Percentiles rank a stretch among this genome's conserved stretches.
These are phyloP conservation scores for Ferdinandea cuprea DNA, from an alignment of 2,888 invertebrate genomes.

Conservation along the genomic window DNA sequence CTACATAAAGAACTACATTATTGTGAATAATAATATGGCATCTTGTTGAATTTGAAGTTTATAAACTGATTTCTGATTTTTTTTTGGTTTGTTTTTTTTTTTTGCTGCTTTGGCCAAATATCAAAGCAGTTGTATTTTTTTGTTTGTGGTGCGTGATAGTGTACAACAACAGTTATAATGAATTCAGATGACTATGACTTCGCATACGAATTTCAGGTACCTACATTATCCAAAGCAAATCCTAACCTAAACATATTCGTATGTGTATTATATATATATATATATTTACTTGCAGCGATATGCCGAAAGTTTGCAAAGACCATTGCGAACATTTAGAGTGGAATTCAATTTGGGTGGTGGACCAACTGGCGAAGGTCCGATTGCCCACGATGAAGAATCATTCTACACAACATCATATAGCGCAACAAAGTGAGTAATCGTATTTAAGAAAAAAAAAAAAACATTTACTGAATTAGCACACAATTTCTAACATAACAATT, in stretches of 20 bases:
- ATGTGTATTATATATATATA: conserved; percentile 26
- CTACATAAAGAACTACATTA: conserved; percentile 45
- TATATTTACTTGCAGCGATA: conserved; percentile 81
- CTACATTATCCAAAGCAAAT: conserved; percentile 78
- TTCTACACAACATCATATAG: conserved; percentile 82
- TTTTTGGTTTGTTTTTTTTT: conserved; percentile 48
- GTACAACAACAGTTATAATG: conserved; percentile 25
- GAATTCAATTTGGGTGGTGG: conserved; percentile 80
- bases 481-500: conserved; percentile 51
- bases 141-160: conserved; percentile 12
- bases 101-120: conserved; percentile 14
- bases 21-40: conserved; percentile 55
- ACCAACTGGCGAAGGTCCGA: conserved; percentile 79
- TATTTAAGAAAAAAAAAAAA: not conserved
- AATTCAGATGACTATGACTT: conserved; percentile 86
- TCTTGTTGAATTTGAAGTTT: conserved; percentile 41
- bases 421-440: conserved; percentile 82
- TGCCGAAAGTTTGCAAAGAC: conserved; percentile 83
- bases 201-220: conserved; percentile 88
- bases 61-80: conserved; percentile 37
- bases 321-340: conserved; percentile 83
- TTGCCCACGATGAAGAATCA: conserved; percentile 79
- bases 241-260: conserved; percentile 8
- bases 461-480: conserved; percentile 26
- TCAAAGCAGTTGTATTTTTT: conserved; percentile 22